Percentiles rank a stretch among this genome's conserved stretches.
phyloP scores from a whole-genome alignment of 2,113 vertebrate species.

The Panthera leo region DNA sequence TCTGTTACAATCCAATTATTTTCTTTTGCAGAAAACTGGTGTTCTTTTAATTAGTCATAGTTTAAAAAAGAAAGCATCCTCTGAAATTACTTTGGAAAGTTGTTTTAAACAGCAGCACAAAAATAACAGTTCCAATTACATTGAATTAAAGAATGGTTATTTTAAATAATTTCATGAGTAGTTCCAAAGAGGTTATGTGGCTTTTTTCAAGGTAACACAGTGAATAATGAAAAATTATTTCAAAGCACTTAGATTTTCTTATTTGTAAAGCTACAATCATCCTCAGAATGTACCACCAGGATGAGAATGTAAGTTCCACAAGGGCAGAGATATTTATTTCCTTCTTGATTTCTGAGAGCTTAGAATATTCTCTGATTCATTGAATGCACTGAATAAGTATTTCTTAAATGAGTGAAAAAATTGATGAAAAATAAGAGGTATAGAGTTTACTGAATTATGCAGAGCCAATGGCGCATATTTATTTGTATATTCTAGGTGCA shows the following conservation, averaged over 20 bases:
- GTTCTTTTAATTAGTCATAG: slow-evolving; percentile 67
- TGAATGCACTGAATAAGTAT: neutral
- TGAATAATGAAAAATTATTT: neutral
- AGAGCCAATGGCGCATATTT: neutral
- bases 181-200: neutral
- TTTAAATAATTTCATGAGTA: neutral
- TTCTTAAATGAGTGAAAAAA: neutral
- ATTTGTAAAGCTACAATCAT: neutral
- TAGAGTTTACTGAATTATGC: neutral
- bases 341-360: neutral
- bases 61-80: slow-evolving; percentile 51
- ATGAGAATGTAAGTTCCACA: neutral
- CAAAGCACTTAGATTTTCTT: neutral
- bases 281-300: neutral
- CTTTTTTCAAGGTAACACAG: neutral
- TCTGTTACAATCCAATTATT: slow-evolving; percentile 52
- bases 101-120: slow-evolving; percentile 44
- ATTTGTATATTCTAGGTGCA: neutral
- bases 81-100: slow-evolving; percentile 54
- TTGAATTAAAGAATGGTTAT: slow-evolving; percentile 21
- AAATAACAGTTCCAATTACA: slow-evolving; percentile 46
- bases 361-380: neutral
- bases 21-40: slow-evolving; percentile 51
- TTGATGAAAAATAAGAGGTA: neutral
- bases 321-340: neutral